Evolutionary conservation across 2,888 invertebrate species (phyloP), one percentile per base, ranked within the genome.

Genomic region (Xylophagus ater): DNA sequence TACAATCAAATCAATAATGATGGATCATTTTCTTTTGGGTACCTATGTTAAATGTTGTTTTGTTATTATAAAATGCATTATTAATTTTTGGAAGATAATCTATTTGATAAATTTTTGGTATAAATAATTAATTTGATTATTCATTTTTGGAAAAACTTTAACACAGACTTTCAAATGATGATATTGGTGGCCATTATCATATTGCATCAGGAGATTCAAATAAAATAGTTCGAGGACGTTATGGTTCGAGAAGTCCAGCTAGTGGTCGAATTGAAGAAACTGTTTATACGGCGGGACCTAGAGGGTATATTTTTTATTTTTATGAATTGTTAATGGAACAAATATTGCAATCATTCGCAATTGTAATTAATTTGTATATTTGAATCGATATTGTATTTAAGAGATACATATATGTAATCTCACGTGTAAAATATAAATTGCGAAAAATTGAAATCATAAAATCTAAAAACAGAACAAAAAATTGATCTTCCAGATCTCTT

Each of bases 21-120:
- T 65, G 82, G 82, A 55, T 80, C 81, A 14, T 84, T 74, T 53
- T 74, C 78, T 58, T 83, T 82, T 60, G 81, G 81, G 75, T 74
- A 64, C 28, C 18, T 28, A 12, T 28, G 23, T 23, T 8, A 8
- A 8, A 6, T 23, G 6, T 23, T 23, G 7, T 6, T 8, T 10
- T 23, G 9, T 23, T 8, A 23, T 23, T 8, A 23, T 23, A 8
- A 23, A 23, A 6, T 8, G 9, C 23, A 8, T 23, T 23, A 23
- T 8, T 10, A 23, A 9, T 10, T 23, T 6, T 23, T 10, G 23
- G 9, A 23, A 23, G 23, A 14, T 9, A 12, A 12, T 17, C 9
- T n/a, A 9, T 14, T 29, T 29, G 8, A 4, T 13, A 21, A 13
- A 4, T n/a, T 24, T 4, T 4, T 24, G n/a, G n/a, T 24, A n/a